Percentiles rank a stretch among this genome's conserved stretches.
These are phyloP conservation scores for Hiodon alosoides DNA, from an alignment of 2,113 vertebrate genomes.

Conservation along the genomic window DNA sequence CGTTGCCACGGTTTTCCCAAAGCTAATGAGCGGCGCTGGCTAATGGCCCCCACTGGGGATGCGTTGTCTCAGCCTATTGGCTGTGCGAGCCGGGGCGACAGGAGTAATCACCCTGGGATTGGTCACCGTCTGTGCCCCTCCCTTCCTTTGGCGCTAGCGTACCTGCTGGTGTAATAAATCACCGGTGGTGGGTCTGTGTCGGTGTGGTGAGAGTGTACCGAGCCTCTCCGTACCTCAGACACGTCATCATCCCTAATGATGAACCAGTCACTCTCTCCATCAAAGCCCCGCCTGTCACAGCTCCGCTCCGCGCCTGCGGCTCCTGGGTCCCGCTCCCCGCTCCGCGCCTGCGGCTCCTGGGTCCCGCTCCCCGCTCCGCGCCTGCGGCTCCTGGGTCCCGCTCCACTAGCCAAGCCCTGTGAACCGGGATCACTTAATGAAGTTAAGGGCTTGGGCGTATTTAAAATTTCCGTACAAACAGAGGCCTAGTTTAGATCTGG, in stretches of 20 bases:
- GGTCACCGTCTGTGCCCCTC: constrained; percentile 23
- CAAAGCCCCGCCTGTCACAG: constrained; percentile 31
- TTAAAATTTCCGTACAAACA: not conserved
- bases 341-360: not conserved
- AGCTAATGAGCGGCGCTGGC: not conserved
- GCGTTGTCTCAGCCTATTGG: not conserved
- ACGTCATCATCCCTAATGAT: constrained; percentile 35
- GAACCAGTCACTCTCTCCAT: constrained; percentile 31
- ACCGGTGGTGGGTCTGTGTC: constrained; percentile 16
- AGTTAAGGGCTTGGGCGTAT: not conserved
- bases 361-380: not conserved
- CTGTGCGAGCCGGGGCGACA: not conserved
- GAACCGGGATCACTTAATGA: no score
- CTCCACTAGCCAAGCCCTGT: no score
- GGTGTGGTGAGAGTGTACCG: constrained; percentile 27
- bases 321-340: not conserved
- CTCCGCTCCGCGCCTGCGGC: not conserved
- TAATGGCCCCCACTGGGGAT: not conserved
- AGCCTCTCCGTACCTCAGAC: constrained; percentile 37
- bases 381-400: not conserved
- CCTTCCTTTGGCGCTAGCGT: constrained; percentile 15
- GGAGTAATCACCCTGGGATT: not conserved
- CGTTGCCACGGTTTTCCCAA: not conserved
- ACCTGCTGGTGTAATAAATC: constrained; percentile 46
- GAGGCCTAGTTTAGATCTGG: not conserved